Conservation (phyloP, 2,797 vertebrate genomes). For the Pangasius djambal region DNA sequence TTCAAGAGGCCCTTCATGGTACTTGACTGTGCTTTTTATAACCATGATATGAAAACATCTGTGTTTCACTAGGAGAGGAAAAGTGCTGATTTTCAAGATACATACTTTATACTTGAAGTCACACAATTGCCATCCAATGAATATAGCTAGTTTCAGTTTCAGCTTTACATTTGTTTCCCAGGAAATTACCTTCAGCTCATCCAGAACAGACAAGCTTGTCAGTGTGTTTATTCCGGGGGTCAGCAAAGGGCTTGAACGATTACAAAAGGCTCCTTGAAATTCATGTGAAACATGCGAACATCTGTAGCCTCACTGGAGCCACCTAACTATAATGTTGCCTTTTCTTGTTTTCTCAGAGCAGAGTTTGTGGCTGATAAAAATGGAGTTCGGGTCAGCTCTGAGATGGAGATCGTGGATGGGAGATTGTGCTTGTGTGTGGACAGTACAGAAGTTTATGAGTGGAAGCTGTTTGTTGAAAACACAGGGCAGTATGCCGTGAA, state of each 20-base stretch:
- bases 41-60: neutral
- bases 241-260: neutral
- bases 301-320: neutral
- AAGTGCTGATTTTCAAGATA: neutral
- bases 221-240: neutral
- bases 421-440: conserved; percentile 64
- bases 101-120: neutral
- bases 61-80: neutral
- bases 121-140: neutral
- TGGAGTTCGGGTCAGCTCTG: conserved; percentile 73
- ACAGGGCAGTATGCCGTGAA: conserved; percentile 65
- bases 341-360: conserved; percentile 66
- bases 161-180: neutral
- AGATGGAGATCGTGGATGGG: conserved; percentile 59
- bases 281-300: neutral
- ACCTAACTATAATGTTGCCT: neutral
- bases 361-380: conserved; percentile 75
- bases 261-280: neutral
- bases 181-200: neutral
- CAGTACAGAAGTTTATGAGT: accelerated
- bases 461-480: conserved; percentile 78
- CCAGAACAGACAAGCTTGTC: neutral
- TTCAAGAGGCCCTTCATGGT: neutral
- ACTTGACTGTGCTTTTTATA: neutral
- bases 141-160: neutral